Conservation (phyloP, 2,888 invertebrate genomes). For the Polyommatus iphigenia region DNA sequence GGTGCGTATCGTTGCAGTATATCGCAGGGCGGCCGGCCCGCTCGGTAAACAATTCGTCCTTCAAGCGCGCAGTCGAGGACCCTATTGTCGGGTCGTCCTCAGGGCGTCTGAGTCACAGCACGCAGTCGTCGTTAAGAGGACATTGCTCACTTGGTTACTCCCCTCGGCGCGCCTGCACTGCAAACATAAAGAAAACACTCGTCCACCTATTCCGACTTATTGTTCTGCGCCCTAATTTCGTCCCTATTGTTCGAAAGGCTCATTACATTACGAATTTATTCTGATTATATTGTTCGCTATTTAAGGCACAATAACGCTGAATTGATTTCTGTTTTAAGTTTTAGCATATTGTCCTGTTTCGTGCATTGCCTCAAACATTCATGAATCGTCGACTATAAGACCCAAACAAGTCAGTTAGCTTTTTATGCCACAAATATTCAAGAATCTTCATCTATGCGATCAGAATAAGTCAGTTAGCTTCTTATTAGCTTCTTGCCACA, state of each 20-base stretch:
- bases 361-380: background rate
- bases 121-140: conserved; percentile 76
- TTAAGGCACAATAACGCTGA: conserved; percentile 45
- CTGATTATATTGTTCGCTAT: conserved; percentile 59
- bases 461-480: background rate
- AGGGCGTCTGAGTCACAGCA: conserved; percentile 74
- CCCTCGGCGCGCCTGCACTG: conserved; percentile 63
- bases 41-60: conserved; percentile 70
- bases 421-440: background rate
- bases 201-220: conserved; percentile 60
- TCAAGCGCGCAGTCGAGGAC: conserved; percentile 75
- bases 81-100: conserved; percentile 76
- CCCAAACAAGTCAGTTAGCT: background rate
- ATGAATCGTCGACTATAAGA: no score
- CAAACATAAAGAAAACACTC: conserved; percentile 35
- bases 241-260: conserved; percentile 68
- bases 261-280: conserved; percentile 69
- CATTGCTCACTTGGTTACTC: conserved; percentile 74
- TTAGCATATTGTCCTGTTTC: background rate
- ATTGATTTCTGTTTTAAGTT: conserved; percentile 14
- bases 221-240: conserved; percentile 71
- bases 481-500: background rate
- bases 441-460: background rate
- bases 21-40: conserved; percentile 56
- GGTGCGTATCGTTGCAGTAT: conserved; percentile 45